phyloP scores from a whole-genome alignment of 2,888 invertebrate genomes.

The Drosophila barbarae region DNA sequence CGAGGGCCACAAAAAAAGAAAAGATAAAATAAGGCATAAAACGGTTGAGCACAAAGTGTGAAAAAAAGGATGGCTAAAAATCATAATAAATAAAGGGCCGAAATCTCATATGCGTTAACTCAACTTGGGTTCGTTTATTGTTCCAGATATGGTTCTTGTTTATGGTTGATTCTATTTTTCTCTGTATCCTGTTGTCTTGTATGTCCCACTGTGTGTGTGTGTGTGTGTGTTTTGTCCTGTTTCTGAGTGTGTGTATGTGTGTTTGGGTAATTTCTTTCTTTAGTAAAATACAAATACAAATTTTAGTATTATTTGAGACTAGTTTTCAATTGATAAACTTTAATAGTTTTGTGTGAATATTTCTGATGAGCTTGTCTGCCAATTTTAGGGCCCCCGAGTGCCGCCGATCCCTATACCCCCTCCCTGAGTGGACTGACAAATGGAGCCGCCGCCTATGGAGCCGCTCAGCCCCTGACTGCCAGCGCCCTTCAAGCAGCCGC shows the following conservation, averaged over 20 bases:
- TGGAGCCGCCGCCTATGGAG: slow-evolving; percentile 70
- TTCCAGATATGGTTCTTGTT: slow-evolving; percentile 26
- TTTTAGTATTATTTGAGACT: not conserved
- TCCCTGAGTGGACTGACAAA: slow-evolving; percentile 80
- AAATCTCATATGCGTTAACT: slow-evolving; percentile 70
- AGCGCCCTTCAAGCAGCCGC: slow-evolving; percentile 87
- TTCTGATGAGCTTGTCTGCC: not conserved
- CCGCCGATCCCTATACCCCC: slow-evolving; percentile 82
- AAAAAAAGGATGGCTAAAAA: slow-evolving; percentile 28
- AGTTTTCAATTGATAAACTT: not conserved
- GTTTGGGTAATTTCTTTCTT: slow-evolving; percentile 39
- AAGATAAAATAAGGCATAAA: slow-evolving; percentile 13
- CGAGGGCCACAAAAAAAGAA: slow-evolving; percentile 11
- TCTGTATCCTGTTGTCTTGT: slow-evolving; percentile 26
- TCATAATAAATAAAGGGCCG: slow-evolving; percentile 36
- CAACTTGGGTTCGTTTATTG: slow-evolving; percentile 51
- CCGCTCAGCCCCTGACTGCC: slow-evolving; percentile 82
- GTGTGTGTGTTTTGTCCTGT: slow-evolving; percentile 32
- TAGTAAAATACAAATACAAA: slow-evolving; percentile 10
- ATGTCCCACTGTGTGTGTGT: slow-evolving; percentile 31
- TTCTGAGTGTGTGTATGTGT: slow-evolving; percentile 21
- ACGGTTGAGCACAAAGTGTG: slow-evolving; percentile 20
- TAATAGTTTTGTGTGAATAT: not conserved
- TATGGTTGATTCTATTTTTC: slow-evolving; percentile 28
- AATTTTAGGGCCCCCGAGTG: slow-evolving; percentile 81